phyloP scores from a whole-genome alignment of 2,888 invertebrate genomes.

The Thera britannica region DNA sequence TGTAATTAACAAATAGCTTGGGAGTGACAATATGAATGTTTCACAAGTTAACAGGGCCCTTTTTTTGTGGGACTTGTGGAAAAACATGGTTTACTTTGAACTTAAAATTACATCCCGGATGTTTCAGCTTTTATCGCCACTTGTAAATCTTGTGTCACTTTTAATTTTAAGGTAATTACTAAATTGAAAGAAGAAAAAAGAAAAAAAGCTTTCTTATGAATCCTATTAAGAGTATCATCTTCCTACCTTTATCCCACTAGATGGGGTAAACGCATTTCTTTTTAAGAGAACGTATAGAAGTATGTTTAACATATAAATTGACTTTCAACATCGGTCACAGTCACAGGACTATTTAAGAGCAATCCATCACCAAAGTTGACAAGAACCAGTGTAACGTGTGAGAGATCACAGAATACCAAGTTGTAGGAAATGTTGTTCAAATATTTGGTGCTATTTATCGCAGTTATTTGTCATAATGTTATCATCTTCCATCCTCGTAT shows the following conservation, averaged over 20 bases:
- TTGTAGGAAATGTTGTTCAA: neutral
- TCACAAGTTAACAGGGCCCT: slow-evolving; percentile 12
- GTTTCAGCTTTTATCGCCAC: slow-evolving; percentile 14
- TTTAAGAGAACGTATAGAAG: too few species aligned
- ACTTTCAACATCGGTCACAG: too few species aligned
- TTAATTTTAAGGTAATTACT: too few species aligned
- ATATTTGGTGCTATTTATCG: slow-evolving; percentile 8
- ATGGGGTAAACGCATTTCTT: too few species aligned
- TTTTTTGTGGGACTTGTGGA: slow-evolving; percentile 3
- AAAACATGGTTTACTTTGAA: slow-evolving; percentile 19
- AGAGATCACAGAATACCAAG: neutral
- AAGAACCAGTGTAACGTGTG: neutral
- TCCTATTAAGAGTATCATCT: too few species aligned
- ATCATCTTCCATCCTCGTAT: slow-evolving; percentile 1
- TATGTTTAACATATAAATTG: too few species aligned
- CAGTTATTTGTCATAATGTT: neutral
- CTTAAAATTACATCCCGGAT: slow-evolving; percentile 5
- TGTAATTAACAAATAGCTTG: slow-evolving; percentile 36
- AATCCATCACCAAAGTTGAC: neutral
- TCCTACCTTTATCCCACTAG: too few species aligned
- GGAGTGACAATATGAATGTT: slow-evolving; percentile 9
- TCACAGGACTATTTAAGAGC: neutral
- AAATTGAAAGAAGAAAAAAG: too few species aligned
- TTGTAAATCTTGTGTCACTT: slow-evolving; percentile 4
- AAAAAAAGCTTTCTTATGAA: too few species aligned